These are phyloP conservation scores for Cheilinus undulatus DNA, from an alignment of 2,113 vertebrate genomes.

Conservation along the genomic window DNA sequence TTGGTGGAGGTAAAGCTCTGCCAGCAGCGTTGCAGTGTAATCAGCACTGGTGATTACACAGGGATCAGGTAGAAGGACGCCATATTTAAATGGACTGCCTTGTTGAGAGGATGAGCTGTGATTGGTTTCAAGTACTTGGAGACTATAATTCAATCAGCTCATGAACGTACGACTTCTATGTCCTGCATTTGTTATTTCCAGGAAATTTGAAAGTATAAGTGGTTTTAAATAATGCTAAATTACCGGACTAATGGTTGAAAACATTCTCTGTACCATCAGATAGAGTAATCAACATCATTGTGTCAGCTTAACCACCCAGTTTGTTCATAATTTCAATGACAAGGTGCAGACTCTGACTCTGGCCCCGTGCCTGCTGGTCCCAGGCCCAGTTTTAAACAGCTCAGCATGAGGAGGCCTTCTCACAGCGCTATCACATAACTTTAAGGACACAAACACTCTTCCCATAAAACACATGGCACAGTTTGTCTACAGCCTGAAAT, in stretches of 20 bases:
- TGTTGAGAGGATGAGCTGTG: no score
- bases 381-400: conserved; percentile 44
- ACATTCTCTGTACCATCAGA: not conserved
- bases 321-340: conserved; percentile 35
- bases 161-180: no score
- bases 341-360: conserved; percentile 45
- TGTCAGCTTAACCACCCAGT: conserved; percentile 11
- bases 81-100: no score
- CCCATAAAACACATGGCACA: conserved; percentile 9
- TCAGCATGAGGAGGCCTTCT: conserved; percentile 35
- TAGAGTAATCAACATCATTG: not conserved
- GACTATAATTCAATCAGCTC: no score
- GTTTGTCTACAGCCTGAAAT: conserved; percentile 1
- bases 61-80: no score
- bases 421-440: conserved; percentile 13
- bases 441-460: conserved; percentile 4
- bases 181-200: no score
- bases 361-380: conserved; percentile 53
- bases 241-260: not conserved
- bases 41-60: no score
- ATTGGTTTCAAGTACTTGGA: no score
- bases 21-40: no score
- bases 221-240: no score
- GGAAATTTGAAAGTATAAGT: no score
- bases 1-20: no score